phyloP scores from a whole-genome alignment of 2,797 vertebrate species.

The Gymnopithys bicolor region DNA sequence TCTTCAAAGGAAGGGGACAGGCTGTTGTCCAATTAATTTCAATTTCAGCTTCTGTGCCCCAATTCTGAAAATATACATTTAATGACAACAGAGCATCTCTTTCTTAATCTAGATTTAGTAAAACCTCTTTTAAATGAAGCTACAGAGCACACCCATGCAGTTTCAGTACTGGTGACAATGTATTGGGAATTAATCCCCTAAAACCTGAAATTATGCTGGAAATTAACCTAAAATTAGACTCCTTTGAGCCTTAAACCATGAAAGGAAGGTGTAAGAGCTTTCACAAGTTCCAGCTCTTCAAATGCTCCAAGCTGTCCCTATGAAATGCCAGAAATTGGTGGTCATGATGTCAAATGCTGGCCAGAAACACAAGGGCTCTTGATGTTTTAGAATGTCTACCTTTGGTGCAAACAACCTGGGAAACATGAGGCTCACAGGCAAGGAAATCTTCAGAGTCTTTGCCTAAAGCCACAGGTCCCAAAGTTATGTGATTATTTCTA shows the following conservation, averaged over 20 bases:
- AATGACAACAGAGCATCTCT: not conserved
- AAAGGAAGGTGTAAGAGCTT: not conserved
- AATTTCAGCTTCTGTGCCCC: not conserved
- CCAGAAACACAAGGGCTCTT: accelerated
- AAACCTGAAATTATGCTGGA: not conserved
- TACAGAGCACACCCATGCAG: not conserved
- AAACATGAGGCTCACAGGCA: not conserved
- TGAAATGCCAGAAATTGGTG: not conserved
- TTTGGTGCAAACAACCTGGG: not conserved
- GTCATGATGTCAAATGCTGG: not conserved
- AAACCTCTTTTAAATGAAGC: not conserved
- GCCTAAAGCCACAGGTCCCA: not conserved
- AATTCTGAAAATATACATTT: not conserved
- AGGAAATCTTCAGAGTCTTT: not conserved
- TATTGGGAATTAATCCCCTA: not conserved
- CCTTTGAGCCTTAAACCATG: not conserved
- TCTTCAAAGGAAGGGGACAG: not conserved
- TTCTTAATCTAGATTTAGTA: not conserved
- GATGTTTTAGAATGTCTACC: not conserved
- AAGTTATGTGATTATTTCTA: not conserved
- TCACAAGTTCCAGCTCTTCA: not conserved
- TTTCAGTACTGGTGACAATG: not conserved
- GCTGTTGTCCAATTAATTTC: not conserved
- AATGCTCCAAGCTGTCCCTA: accelerated
- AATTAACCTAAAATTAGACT: not conserved